These are phyloP conservation scores for Alosa alosa DNA, from an alignment of 2,113 vertebrate genomes.

Conservation along the genomic window DNA sequence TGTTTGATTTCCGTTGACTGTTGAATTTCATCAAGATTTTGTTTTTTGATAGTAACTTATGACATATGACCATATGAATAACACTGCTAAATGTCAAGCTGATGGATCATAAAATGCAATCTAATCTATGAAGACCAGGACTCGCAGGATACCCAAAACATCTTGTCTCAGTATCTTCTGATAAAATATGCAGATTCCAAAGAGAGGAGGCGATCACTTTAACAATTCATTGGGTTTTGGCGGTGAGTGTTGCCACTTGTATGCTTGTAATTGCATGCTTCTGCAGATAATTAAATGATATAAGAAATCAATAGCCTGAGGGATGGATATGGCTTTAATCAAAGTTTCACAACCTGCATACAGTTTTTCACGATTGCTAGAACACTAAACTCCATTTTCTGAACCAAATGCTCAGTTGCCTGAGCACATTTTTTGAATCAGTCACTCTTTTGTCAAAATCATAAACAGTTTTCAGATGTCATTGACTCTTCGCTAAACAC, in stretches of 20 bases:
- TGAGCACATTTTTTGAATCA: too few relatives aligned
- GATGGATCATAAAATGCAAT: not conserved
- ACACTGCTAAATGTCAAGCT: not conserved
- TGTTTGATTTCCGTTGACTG: not conserved
- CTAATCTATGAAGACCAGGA: not conserved
- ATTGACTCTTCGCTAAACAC: too few relatives aligned
- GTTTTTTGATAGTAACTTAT: not conserved
- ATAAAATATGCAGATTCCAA: not conserved
- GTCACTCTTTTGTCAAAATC: too few relatives aligned
- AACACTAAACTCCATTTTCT: too few relatives aligned
- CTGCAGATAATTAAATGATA: not conserved
- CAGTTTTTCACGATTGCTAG: too few relatives aligned
- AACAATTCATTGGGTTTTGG: not conserved
- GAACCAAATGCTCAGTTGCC: too few relatives aligned
- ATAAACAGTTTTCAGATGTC: too few relatives aligned
- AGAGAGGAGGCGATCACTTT: not conserved
- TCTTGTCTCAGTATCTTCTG: not conserved
- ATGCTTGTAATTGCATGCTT: not conserved
- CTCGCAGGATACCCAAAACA: not conserved
- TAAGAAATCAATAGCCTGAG: not conserved
- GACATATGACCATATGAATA: not conserved
- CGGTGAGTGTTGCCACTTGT: not conserved
- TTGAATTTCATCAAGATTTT: not conserved
- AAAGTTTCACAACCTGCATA: not conserved
- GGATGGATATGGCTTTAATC: not conserved